Conservation (phyloP, 2,888 invertebrate genomes). For the Catocala fraxini region DNA sequence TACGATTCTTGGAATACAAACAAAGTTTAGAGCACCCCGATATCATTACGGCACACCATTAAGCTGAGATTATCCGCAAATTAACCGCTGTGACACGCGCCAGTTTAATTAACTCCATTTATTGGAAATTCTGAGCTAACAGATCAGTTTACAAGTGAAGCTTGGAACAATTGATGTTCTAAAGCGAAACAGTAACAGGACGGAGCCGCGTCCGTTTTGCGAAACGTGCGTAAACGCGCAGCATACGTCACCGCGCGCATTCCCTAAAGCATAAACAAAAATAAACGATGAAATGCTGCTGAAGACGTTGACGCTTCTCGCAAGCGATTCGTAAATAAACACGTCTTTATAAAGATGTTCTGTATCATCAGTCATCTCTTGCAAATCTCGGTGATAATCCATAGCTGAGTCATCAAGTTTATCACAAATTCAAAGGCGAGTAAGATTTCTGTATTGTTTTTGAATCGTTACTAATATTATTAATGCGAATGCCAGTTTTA, state of each 20-base stretch:
- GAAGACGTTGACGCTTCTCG: constrained; percentile 36
- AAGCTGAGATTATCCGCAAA: constrained; percentile 20
- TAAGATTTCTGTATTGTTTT: too few species aligned
- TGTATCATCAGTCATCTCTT: constrained; percentile 17
- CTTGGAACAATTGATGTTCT: constrained; percentile 30
- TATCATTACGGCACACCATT: constrained; percentile 12
- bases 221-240: constrained; percentile 63
- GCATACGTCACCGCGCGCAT: constrained; percentile 68
- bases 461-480: too few species aligned
- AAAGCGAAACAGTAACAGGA: constrained; percentile 32
- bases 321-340: constrained; percentile 46
- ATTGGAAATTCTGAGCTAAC: constrained; percentile 14
- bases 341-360: constrained; percentile 20
- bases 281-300: constrained; percentile 59
- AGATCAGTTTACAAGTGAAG: constrained; percentile 21
- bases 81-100: constrained; percentile 24
- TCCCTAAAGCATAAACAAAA: constrained; percentile 70
- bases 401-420: background rate
- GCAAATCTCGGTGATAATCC: background rate
- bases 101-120: constrained; percentile 10
- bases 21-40: constrained; percentile 9
- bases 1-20: background rate
- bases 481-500: too few species aligned
- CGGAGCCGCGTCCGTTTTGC: constrained; percentile 54
- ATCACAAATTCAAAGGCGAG: too few species aligned